Percentiles rank a stretch among this genome's conserved stretches.
Evolutionary conservation across 2,113 vertebrate species (phyloP).

Genomic region (Corythaeola cristata): DNA sequence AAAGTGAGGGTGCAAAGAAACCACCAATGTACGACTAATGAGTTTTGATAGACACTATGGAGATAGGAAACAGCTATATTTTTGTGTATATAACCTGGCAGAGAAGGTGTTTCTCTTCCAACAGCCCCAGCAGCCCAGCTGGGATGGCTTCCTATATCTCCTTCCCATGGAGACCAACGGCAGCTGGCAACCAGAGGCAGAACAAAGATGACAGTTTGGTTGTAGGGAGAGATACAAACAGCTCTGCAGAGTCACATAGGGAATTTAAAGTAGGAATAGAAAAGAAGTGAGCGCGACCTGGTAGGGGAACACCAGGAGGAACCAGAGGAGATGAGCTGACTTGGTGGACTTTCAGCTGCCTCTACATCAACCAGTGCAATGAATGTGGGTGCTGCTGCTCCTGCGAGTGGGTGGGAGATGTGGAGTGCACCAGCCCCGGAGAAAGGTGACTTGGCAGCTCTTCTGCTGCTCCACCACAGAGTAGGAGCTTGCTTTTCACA

Average conservation of each 20-base stretch:
- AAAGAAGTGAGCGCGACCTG: not conserved
- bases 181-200: not conserved
- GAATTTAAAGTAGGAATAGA: not conserved
- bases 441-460: not conserved
- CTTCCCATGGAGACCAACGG: not conserved
- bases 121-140: not conserved
- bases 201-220: not conserved
- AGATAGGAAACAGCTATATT: not conserved
- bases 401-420: fast-evolving
- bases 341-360: not conserved
- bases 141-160: not conserved
- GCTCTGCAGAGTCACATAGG: not conserved
- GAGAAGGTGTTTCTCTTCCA: not conserved
- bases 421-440: not conserved
- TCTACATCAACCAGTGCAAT: not conserved
- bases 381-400: not conserved
- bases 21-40: fast-evolving
- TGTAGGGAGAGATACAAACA: not conserved
- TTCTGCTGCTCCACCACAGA: not conserved
- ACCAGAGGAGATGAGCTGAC: not conserved
- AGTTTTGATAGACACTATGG: not conserved
- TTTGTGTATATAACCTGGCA: not conserved
- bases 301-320: not conserved
- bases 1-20: not conserved
- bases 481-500: not conserved